phyloP scores from a whole-genome alignment of 2,797 vertebrate species.

The Neomorphus geoffroyi region DNA sequence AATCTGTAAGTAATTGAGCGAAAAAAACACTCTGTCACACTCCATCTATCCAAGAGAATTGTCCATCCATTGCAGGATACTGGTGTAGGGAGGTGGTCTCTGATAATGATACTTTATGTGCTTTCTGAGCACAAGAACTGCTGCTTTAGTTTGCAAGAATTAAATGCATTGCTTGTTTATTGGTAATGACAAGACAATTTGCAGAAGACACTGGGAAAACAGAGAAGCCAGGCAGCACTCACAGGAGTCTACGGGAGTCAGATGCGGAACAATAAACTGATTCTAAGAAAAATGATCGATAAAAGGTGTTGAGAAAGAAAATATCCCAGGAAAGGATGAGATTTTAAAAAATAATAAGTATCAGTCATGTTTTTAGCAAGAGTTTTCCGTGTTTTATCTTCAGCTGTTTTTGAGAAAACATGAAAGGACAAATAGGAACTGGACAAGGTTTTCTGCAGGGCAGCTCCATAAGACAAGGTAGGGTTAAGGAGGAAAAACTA shows the following conservation, averaged over 20 bases:
- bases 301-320: neutral
- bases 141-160: neutral
- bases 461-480: neutral
- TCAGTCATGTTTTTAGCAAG: neutral
- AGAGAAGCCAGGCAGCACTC: neutral
- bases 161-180: neutral
- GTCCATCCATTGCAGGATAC: neutral
- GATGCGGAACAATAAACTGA: neutral
- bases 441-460: neutral
- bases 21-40: neutral
- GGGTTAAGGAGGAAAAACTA: neutral
- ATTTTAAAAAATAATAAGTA: neutral
- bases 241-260: neutral
- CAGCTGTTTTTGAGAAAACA: neutral
- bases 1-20: neutral
- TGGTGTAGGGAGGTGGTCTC: neutral
- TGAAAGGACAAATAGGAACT: neutral
- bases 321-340: neutral
- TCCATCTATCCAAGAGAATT: neutral
- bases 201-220: neutral
- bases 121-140: neutral
- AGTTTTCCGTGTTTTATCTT: neutral
- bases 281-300: neutral
- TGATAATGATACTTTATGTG: accelerated
- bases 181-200: neutral